phyloP scores from a whole-genome alignment of 2,797 vertebrate genomes.

The Mallotus villosus region DNA sequence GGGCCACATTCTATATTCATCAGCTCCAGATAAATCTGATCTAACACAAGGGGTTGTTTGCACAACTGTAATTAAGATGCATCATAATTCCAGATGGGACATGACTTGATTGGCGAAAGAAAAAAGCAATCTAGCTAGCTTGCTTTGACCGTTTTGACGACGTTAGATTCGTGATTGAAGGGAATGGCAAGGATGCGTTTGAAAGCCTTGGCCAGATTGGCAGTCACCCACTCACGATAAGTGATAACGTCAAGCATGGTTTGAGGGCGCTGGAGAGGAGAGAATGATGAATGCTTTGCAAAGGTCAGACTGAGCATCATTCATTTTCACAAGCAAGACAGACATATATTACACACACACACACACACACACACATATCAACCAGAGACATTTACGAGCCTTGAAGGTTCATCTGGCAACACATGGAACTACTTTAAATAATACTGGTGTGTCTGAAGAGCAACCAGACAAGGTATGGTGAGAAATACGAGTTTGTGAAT shows the following conservation, averaged over 20 bases:
- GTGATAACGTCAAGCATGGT: constrained; percentile 1
- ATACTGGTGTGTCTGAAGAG: constrained; percentile 31
- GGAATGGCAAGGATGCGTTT: constrained; percentile 16
- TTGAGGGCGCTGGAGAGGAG: background rate
- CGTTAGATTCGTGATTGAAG: too few species aligned
- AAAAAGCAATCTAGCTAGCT: too few species aligned
- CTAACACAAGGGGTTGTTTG: too few species aligned
- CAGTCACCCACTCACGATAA: constrained; percentile 26
- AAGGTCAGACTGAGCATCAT: constrained; percentile 29
- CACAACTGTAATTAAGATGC: too few species aligned
- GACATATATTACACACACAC: constrained; percentile 30
- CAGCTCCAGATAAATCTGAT: too few species aligned
- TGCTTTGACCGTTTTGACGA: too few species aligned
- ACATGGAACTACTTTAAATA: background rate
- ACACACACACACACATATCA: constrained; percentile 18
- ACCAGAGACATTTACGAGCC: background rate
- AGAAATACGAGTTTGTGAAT: too few species aligned
- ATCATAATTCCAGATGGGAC: too few species aligned
- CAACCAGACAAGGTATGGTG: constrained; percentile 56
- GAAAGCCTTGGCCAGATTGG: constrained; percentile 20
- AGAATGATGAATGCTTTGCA: constrained; percentile 6
- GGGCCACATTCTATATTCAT: too few species aligned
- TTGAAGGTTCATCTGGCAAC: background rate
- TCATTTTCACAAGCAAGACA: constrained; percentile 50
- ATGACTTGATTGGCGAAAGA: too few species aligned